Evolutionary conservation across 2,797 vertebrate genomes (phyloP), one percentile per base, ranked within the genome.

Genomic region (Okamejei kenojei): DNA sequence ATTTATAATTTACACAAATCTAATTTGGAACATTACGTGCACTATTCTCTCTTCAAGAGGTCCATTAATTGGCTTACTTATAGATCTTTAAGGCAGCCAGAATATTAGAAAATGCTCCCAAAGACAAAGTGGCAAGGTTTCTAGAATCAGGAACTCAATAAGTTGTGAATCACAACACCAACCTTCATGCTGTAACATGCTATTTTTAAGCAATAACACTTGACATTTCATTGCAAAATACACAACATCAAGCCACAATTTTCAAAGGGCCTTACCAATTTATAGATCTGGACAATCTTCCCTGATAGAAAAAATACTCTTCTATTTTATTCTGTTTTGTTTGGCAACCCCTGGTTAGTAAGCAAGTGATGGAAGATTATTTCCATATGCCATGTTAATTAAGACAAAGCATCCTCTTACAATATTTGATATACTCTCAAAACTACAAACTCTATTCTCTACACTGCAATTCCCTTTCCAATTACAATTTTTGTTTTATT

Each of bases 401-500:
- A 88, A 88, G 84, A 32, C 63, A 88, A 68, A 68, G n/a, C n/a
- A 65, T 21, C 61, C 61, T 23, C 7, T n/a, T 74, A 35, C 23
- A 7, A 11, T 38, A 92, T 92, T 92, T 92, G 73, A n/a, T 1
- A 7, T 58, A 54, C 35, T 76, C 1, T 6, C 45, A 26, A n/a
- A 23, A 5, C 21, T 90, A 38, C 63, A 68, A 68, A 38, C 2
- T 63, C 32, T 26, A 92, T 74, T 74, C 19, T 74, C 23, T 21
- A 23, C 71, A 74, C 71, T 74, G 68, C 54, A 92, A 92, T 92
- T 92, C 71, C 23, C 71, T 92, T 76, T 92, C 26, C n/a, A 76
- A 58, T 76, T 73, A 45, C 29, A 76, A 45, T 74, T 76, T 13
- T 15, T 74, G 68, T 74, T 74, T 29, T 17, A 91, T 91, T 73